Percentiles rank a stretch among this genome's conserved stretches.
These are phyloP conservation scores for Amia ocellicauda DNA, from an alignment of 2,113 vertebrate species.

Conservation along the genomic window DNA sequence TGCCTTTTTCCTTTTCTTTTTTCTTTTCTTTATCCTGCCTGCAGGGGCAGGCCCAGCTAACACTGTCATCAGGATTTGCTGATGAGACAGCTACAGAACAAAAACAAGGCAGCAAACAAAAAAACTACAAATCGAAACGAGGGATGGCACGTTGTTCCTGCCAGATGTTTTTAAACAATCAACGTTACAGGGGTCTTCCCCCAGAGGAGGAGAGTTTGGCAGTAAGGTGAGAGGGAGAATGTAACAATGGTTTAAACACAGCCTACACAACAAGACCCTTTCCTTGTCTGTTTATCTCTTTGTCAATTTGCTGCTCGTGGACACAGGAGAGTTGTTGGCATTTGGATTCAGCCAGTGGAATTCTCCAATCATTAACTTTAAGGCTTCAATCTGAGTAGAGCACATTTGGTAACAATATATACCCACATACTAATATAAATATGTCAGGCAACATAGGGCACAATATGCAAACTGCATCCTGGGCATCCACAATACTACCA, in stretches of 20 bases:
- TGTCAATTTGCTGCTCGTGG: background rate
- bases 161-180: background rate
- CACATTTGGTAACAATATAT: too few relatives aligned
- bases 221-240: background rate
- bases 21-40: background rate
- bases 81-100: background rate
- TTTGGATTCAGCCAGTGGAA: background rate
- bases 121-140: background rate
- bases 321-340: background rate
- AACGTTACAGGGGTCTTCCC: constrained; percentile 1
- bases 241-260: background rate
- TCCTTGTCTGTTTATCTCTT: too few relatives aligned
- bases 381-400: too few relatives aligned
- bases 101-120: background rate
- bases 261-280: too few relatives aligned
- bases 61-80: background rate
- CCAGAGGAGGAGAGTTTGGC: background rate
- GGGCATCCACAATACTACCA: too few relatives aligned
- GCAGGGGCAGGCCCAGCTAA: background rate
- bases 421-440: too few relatives aligned
- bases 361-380: too few relatives aligned
- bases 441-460: too few relatives aligned
- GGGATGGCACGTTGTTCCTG: background rate
- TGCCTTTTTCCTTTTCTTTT: background rate
- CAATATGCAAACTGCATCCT: too few relatives aligned